Percentiles rank a stretch among this genome's conserved stretches.
Evolutionary conservation across 2,113 vertebrate species (phyloP).

Genomic region (Fulmarus glacialis): DNA sequence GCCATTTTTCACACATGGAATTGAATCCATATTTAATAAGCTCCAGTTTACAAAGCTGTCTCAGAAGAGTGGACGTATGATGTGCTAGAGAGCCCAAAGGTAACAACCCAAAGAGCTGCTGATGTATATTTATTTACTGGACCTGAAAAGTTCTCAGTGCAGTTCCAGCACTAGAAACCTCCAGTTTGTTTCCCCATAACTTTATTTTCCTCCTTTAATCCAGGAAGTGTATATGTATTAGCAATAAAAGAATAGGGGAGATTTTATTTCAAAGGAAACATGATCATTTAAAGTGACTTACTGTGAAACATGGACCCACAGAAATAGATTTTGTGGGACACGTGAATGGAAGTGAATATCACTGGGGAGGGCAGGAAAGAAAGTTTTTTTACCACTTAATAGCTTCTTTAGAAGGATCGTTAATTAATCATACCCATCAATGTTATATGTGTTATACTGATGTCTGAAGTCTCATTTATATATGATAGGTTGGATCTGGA

Average conservation of each 20-base stretch:
- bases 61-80: accelerated
- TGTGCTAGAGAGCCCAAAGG: background rate
- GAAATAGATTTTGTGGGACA: background rate
- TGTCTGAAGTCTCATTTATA: background rate
- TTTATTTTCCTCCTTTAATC: background rate
- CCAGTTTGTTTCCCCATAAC: background rate
- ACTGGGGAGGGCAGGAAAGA: background rate
- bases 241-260: background rate
- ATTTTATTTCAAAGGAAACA: background rate
- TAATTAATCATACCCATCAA: background rate
- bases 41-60: accelerated
- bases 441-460: background rate
- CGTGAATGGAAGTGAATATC: background rate
- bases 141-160: background rate
- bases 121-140: background rate
- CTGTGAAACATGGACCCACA: background rate
- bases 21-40: background rate
- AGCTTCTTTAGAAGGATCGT: background rate
- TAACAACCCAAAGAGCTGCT: background rate
- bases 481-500: slow-evolving; percentile 94
- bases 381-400: background rate
- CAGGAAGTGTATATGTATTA: background rate
- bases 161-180: background rate
- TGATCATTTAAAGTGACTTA: background rate
- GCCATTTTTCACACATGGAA: accelerated